Percentiles rank a stretch among this genome's conserved stretches.
Conservation (phyloP, 2,113 vertebrate species). For the Atractosteus spatula region DNA sequence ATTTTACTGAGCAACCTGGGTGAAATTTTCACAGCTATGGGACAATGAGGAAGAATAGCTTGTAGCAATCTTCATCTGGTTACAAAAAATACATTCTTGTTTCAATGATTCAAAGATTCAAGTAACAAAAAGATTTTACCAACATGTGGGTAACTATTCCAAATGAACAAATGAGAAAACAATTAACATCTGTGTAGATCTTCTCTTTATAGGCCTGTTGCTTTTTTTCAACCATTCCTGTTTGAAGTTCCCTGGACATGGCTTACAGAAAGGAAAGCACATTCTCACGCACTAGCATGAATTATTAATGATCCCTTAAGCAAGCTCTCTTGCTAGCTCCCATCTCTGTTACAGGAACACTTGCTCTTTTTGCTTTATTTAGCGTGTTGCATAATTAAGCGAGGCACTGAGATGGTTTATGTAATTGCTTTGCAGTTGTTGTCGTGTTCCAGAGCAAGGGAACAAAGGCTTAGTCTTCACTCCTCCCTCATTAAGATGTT, state of each 20-base stretch:
- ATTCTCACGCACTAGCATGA: constrained; percentile 37
- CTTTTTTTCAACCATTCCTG: background rate
- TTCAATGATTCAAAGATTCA: no score
- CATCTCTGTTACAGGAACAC: background rate
- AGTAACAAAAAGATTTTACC: no score
- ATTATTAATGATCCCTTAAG: constrained; percentile 43
- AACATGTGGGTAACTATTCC: no score
- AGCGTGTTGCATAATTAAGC: constrained; percentile 23
- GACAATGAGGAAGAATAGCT: no score
- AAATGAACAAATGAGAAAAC: no score
- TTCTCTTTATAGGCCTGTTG: background rate
- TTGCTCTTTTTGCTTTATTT: no score
- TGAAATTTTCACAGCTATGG: no score
- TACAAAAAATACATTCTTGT: no score
- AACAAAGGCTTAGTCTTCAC: constrained; percentile 22
- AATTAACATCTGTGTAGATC: no score
- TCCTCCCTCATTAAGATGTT: constrained; percentile 22
- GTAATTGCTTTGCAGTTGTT: constrained; percentile 38
- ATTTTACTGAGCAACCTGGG: no score
- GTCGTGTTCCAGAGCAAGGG: constrained; percentile 28
- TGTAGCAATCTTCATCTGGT: no score
- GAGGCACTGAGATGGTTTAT: constrained; percentile 35
- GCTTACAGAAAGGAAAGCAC: constrained; percentile 12
- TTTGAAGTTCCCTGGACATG: constrained; percentile 7
- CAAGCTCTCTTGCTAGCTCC: background rate